phyloP scores from a whole-genome alignment of 2,888 invertebrate genomes.

The Pyrochroa serraticornis region DNA sequence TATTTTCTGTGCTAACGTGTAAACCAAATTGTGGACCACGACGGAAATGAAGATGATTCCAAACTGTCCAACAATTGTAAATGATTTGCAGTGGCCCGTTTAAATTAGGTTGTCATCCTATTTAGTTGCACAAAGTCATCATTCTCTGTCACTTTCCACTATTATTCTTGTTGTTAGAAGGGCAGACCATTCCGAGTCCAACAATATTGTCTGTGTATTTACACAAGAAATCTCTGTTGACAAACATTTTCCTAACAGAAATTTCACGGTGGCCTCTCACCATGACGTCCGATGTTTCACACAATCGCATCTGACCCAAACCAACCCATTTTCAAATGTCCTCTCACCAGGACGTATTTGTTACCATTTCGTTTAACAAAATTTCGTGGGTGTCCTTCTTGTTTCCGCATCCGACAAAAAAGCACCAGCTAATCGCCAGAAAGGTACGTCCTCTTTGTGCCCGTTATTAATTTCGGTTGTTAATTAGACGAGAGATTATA shows the following conservation, averaged over 20 bases:
- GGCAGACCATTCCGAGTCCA: conserved; percentile 38
- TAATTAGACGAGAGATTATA: conserved; percentile 31
- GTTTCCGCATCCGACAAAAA: neutral
- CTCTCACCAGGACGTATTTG: conserved; percentile 42
- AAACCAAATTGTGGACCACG: too few relatives aligned
- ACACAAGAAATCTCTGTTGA: conserved; percentile 52
- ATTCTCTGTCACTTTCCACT: conserved; percentile 53
- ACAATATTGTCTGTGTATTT: conserved; percentile 54
- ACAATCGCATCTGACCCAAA: conserved; percentile 51
- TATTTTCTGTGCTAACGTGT: neutral
- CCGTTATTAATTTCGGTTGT: conserved; percentile 15
- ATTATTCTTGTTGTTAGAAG: conserved; percentile 47
- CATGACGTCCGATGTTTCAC: conserved; percentile 50
- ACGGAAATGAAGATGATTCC: too few relatives aligned
- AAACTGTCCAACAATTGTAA: conserved; percentile 3
- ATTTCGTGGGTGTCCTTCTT: conserved; percentile 41
- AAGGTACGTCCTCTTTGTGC: conserved; percentile 5
- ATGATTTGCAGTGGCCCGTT: conserved; percentile 30
- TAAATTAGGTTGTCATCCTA: conserved; percentile 56
- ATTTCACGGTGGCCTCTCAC: conserved; percentile 57
- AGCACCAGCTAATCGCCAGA: neutral
- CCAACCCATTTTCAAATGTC: conserved; percentile 28
- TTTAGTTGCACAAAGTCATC: conserved; percentile 51
- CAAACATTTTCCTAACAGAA: conserved; percentile 56
- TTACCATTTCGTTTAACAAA: conserved; percentile 37